Base-by-base conservation (phyloP, 2,888 invertebrate genomes). In the Lumbricus terrestris region DNA sequence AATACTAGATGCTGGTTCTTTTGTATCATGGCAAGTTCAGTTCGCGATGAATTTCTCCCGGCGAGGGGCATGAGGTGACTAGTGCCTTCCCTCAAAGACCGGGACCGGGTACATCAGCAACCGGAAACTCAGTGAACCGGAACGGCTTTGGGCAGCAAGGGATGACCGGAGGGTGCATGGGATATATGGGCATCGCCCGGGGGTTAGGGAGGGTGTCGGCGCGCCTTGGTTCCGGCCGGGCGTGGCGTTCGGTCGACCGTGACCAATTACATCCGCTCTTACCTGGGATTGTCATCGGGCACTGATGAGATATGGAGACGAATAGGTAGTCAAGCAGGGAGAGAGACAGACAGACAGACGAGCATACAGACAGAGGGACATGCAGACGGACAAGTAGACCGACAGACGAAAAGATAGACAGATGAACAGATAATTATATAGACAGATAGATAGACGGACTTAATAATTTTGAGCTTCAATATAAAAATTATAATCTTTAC, bases 251-350 rank as follows among this genome's bases (percentile, higher is more conserved):
- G 15, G n/a, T 85, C 0, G 37, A 85, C 35, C 37, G 85, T 34
- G 85, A 37, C 85, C 85, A 85, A 85, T 85, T 85, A 37, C 85
- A 35, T 85, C 85, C 85, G 85, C 69, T n/a, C 69, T 29, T 69
- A n/a, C 69, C n/a, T 29, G 29, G 69, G 69, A 69, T 69, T 69
- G 69, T 69, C 69, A 29, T 69, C 69, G n/a, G n/a, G 5, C n/a
- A n/a, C 29, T 1, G 69, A 69, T n/a, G 69, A 69, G n/a, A 69
- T 47, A 23, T n/a, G 13, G 69, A 69, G n/a, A 13, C 29, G 11
- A 11, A 29, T n/a, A 69, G 69, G n/a, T 0, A 69, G 69, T 11
- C 23, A 54, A 13, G 29, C 69, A 69, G 69, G 13, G 1, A 69
- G 69, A 69, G 29, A 13, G 29, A 69, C n/a, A n/a, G 69, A 69